phyloP scores from a whole-genome alignment of 2,888 invertebrate genomes.

The Conistra vaccinii region DNA sequence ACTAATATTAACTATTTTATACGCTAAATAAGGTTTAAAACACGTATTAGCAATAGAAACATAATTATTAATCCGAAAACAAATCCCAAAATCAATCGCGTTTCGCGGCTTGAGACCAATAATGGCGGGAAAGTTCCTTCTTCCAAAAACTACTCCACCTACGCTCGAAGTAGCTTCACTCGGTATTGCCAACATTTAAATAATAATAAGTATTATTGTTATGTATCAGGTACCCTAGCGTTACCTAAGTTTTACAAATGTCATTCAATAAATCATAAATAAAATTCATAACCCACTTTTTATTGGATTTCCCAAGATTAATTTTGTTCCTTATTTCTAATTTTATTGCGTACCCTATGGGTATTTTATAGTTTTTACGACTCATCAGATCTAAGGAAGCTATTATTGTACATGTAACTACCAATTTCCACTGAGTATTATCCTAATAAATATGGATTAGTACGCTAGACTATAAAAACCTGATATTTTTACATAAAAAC shows the following conservation, averaged over 20 bases:
- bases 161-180: too few relatives aligned
- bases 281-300: not conserved
- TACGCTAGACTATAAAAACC: constrained; percentile 16
- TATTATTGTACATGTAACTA: constrained; percentile 27
- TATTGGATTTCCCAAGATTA: not conserved
- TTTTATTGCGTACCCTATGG: not conserved
- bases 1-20: too few relatives aligned
- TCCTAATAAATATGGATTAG: constrained; percentile 22
- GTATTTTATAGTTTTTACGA: constrained; percentile 30
- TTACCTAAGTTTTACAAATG: not conserved
- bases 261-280: not conserved
- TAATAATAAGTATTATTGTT: too few relatives aligned
- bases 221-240: too few relatives aligned
- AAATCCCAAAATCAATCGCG: too few relatives aligned
- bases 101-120: too few relatives aligned
- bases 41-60: too few relatives aligned
- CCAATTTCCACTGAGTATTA: constrained; percentile 25
- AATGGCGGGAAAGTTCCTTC: too few relatives aligned
- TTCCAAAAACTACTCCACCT: too few relatives aligned
- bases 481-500: constrained; percentile 29
- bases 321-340: not conserved
- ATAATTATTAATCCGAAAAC: too few relatives aligned
- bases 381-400: constrained; percentile 26
- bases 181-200: too few relatives aligned
- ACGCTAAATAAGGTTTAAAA: too few relatives aligned